Percentiles rank a stretch among this genome's conserved stretches.
phyloP scores from a whole-genome alignment of 2,888 invertebrate genomes.

The Hoplodrina ambigua region DNA sequence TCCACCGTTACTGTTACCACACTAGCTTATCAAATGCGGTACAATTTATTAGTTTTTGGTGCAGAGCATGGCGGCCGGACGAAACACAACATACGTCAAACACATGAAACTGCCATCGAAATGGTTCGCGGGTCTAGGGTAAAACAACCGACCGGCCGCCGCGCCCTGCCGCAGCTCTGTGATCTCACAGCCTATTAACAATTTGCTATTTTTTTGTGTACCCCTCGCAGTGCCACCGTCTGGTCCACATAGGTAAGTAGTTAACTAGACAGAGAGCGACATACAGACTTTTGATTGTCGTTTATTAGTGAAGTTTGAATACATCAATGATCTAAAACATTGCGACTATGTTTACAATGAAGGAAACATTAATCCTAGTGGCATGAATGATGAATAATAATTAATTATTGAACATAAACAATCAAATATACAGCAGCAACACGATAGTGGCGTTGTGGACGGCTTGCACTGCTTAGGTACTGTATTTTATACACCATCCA shows the following conservation, averaged over 20 bases:
- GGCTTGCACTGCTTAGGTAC: conserved; percentile 70
- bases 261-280: conserved; percentile 61
- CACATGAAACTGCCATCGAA: conserved; percentile 67
- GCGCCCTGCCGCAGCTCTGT: conserved; percentile 55
- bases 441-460: conserved; percentile 28
- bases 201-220: conserved; percentile 87
- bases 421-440: conserved; percentile 56
- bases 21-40: conserved; percentile 51
- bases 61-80: conserved; percentile 52
- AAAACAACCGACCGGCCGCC: conserved; percentile 72
- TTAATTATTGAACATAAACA: conserved; percentile 58
- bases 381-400: conserved; percentile 57
- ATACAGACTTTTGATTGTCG: conserved; percentile 53
- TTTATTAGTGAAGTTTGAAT: conserved; percentile 41
- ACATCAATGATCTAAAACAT: conserved; percentile 55
- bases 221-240: conserved; percentile 73
- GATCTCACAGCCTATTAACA: conserved; percentile 77
- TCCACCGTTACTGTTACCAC: conserved; percentile 59
- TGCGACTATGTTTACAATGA: conserved; percentile 50
- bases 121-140: conserved; percentile 75
- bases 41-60: conserved; percentile 60
- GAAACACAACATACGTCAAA: conserved; percentile 67
- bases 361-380: conserved; percentile 55
- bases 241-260: conserved; percentile 28
- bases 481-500: conserved; percentile 85